A percentile compares a stretch with the other conserved stretches of the same genome.
Evolutionary conservation across 2,797 vertebrate genomes (phyloP).

Genomic region (Molothrus aeneus): DNA sequence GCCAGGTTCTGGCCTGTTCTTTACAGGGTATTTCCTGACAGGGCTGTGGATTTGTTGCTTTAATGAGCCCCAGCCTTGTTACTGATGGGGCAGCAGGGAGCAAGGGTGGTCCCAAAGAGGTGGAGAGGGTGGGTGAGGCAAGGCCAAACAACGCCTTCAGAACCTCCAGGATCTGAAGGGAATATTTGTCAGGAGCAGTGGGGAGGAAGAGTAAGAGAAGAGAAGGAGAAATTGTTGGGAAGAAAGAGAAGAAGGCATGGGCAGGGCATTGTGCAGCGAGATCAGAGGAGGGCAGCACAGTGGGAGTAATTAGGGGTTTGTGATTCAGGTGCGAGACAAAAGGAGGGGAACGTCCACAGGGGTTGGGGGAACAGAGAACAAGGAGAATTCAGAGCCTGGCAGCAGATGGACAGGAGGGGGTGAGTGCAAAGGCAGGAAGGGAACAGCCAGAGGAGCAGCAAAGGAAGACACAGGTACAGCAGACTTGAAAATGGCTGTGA

Average conservation of each 20-base stretch:
- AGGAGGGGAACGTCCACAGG: neutral
- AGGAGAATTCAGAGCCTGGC: neutral
- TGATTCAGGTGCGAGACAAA: neutral
- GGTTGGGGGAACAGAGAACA: neutral
- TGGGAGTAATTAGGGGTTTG: slow-evolving; percentile 27
- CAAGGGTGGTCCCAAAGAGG: neutral
- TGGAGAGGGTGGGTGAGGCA: neutral
- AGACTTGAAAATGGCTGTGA: neutral
- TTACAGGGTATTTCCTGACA: neutral
- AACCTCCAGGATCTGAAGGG: neutral
- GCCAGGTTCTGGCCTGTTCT: neutral
- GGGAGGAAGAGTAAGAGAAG: neutral
- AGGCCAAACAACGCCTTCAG: neutral
- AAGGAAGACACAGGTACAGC: neutral
- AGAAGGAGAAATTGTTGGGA: neutral
- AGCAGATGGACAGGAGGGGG: neutral
- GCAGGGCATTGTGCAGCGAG: neutral
- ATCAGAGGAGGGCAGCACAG: neutral
- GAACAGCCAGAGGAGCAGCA: neutral
- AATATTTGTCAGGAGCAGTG: neutral
- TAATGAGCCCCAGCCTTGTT: neutral
- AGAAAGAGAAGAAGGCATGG: neutral
- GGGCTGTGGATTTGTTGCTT: neutral
- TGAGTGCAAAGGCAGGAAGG: neutral
- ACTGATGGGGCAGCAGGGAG: neutral